Evolutionary conservation across 35 echinoderm and acorn worm genomes (phyloP), one percentile per base, ranked within the genome.

Genomic region (Ophioderma brevispina): DNA sequence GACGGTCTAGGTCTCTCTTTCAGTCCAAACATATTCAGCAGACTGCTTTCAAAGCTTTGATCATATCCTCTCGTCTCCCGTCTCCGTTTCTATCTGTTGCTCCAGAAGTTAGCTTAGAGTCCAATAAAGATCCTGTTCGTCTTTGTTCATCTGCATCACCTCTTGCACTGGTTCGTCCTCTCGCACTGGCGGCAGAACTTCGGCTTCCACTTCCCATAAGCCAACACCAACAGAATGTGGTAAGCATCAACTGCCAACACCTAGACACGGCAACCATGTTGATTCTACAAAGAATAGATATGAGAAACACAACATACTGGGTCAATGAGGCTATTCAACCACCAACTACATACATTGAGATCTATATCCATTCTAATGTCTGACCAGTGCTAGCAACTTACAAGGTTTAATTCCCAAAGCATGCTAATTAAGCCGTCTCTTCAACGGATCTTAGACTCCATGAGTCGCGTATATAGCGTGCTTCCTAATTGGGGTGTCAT

Each of bases 11-110:
- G 97, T 56, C 94, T 80, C 55, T 92, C 83, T 31, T 90, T 95
- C 80, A 99, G 87, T 79, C 97, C 97, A 79, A 99, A 99, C 97
- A 99, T 99, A 56, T 89, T 94, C 25, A 99, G 86, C 19, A 99
- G 82, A 39, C 80, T 99, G 1, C 83, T 88, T 46, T 99, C 97
- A 82, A 99, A 95, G 97, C 94, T 84, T 85, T 75, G 35, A 99
- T 88, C 41, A 99, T 87, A 32, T 92, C 90, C 33, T 92, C 89
- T 78, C 80, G 79, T 35, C 90, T 91, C 18, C 77, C 38, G 85
- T 39, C 56, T 34, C 33, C 33, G 25, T 70, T 6, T 70, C 59
- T 70, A 70, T 70, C 59, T 30, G 59, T 70, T 25, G 59, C 59
- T 70, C 59, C 59, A 13, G 59, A 70, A 70, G 59, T 70, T 13